Evolutionary conservation across 2,888 invertebrate genomes (phyloP).

Genomic region (Stenoptilia bipunctidactyla): DNA sequence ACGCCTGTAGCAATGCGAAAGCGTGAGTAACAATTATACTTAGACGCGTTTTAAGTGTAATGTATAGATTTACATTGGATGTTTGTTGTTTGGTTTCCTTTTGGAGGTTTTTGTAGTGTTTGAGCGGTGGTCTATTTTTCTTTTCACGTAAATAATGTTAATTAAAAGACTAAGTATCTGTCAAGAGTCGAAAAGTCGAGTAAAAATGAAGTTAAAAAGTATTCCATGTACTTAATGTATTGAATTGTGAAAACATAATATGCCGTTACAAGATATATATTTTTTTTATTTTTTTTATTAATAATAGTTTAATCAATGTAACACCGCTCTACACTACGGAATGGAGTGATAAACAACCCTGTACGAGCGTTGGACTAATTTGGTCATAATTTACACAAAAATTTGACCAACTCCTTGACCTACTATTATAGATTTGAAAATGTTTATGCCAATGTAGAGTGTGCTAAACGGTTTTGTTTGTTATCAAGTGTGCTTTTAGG

Average conservation of each 20-base stretch:
- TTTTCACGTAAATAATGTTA: too few relatives aligned
- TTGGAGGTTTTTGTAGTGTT: conserved; percentile 16
- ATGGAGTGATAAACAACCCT: conserved; percentile 7
- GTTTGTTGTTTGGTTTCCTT: conserved; percentile 39
- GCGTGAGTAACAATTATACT: conserved; percentile 50
- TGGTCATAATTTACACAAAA: conserved; percentile 13
- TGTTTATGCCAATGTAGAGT: conserved; percentile 25
- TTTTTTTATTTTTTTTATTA: too few relatives aligned
- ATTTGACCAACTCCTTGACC: conserved; percentile 8
- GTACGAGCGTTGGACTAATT: conserved; percentile 1
- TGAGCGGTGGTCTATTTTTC: too few relatives aligned
- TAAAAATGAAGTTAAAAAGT: too few relatives aligned
- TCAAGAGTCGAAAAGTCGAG: too few relatives aligned
- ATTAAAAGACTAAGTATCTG: too few relatives aligned
- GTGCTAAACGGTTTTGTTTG: conserved; percentile 19
- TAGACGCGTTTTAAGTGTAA: conserved; percentile 10
- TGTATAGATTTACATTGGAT: conserved; percentile 12
- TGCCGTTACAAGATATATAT: too few relatives aligned
- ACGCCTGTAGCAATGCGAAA: conserved; percentile 68
- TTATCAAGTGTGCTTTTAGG: conserved; percentile 24
- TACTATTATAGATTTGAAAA: background rate
- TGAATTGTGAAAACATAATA: too few relatives aligned
- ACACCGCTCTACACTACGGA: conserved; percentile 12
- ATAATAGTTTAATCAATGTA: conserved; percentile 9
- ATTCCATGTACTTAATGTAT: too few relatives aligned